Conservation (phyloP, 2,797 vertebrate species). For the Babyrousa celebensis region DNA sequence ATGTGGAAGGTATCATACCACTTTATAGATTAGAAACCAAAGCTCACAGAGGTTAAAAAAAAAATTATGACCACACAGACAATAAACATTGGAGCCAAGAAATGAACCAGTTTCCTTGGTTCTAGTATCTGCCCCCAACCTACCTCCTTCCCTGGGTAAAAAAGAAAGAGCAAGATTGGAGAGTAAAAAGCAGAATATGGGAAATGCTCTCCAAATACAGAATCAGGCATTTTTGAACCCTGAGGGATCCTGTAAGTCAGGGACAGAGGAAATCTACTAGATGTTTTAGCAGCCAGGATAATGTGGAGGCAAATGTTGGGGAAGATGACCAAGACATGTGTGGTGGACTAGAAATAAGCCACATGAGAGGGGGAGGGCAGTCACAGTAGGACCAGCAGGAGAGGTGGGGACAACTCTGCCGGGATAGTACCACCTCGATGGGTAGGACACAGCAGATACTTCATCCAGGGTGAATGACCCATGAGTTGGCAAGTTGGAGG, state of each 20-base stretch:
- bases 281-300: neutral
- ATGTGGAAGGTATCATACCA: neutral
- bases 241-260: neutral
- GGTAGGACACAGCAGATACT: neutral
- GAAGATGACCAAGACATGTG: too few relatives aligned
- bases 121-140: neutral
- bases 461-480: neutral
- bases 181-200: neutral
- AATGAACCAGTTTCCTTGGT: neutral
- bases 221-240: neutral
- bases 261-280: neutral
- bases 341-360: neutral
- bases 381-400: too few relatives aligned
- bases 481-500: neutral
- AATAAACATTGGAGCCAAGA: neutral
- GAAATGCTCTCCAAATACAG: neutral
- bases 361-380: too few relatives aligned
- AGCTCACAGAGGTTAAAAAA: neutral
- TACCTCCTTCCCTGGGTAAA: neutral
- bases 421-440: too few relatives aligned
- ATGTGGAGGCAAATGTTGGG: neutral
- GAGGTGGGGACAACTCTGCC: too few relatives aligned
- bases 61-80: neutral
- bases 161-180: neutral
- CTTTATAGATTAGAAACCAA: neutral